Percentiles rank a stretch among this genome's conserved stretches.
phyloP scores from a whole-genome alignment of 2,113 vertebrate species.

The Sander vitreus region DNA sequence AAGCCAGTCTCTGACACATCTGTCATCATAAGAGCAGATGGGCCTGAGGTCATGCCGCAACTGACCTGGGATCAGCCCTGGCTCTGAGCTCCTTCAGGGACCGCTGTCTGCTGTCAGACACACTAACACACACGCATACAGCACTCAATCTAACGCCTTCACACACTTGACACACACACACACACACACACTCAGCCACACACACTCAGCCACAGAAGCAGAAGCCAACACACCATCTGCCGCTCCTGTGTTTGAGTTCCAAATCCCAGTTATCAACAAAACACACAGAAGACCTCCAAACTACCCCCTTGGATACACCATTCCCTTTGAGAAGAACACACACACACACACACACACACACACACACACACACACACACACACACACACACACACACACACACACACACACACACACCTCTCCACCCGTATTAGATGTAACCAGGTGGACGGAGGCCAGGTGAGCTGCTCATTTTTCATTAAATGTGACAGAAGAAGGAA shows the following conservation, averaged over 20 bases:
- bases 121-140: conserved; percentile 24
- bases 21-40: conserved; percentile 72
- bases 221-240: conserved; percentile 84
- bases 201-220: conserved; percentile 56
- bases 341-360: conserved; percentile 18
- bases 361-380: no score
- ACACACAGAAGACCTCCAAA: conserved; percentile 79
- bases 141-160: conserved; percentile 23
- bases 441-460: conserved; percentile 48
- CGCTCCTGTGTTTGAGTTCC: conserved; percentile 78
- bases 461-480: conserved; percentile 63
- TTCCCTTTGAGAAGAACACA: conserved; percentile 49
- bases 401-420: conserved; percentile 38
- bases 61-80: conserved; percentile 57
- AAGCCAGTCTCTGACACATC: conserved; percentile 57
- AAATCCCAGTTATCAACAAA: conserved; percentile 85
- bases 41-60: conserved; percentile 50
- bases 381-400: conserved; percentile 39
- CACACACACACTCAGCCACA: conserved; percentile 27
- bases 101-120: conserved; percentile 27
- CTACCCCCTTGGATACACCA: conserved; percentile 57
- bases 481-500: conserved; percentile 59
- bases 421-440: conserved; percentile 53
- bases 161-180: conserved; percentile 43
- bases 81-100: conserved; percentile 52